phyloP scores from a whole-genome alignment of 2,888 invertebrate species.

The Heliconius ismenius region DNA sequence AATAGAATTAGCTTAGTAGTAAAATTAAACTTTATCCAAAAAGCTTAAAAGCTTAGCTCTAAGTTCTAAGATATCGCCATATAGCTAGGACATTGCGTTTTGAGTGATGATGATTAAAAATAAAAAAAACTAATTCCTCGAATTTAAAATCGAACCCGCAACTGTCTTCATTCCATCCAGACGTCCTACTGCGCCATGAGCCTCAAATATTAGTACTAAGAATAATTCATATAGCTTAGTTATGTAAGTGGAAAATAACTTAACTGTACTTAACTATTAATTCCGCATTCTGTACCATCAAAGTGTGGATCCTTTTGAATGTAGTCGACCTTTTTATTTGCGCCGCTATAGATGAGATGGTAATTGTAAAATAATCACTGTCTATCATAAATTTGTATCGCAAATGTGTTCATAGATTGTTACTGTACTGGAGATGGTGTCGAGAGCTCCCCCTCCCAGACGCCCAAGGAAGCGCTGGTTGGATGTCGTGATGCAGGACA shows the following conservation, averaged over 20 bases:
- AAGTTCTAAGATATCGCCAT: no score
- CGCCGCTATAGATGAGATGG: conserved; percentile 33
- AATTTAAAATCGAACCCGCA: no score
- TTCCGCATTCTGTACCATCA: conserved; percentile 33
- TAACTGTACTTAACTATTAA: conserved; percentile 16
- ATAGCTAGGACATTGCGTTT: no score
- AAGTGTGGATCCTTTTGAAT: conserved; percentile 35
- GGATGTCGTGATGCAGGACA: no score
- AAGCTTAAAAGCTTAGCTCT: no score
- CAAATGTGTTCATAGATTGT: conserved; percentile 16
- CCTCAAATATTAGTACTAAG: not conserved
- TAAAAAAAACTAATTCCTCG: accelerated
- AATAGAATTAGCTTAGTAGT: no score
- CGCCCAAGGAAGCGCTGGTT: no score
- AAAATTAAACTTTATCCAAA: no score
- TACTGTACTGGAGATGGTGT: not conserved
- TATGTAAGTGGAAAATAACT: not conserved
- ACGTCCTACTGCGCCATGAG: not conserved
- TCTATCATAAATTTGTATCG: conserved; percentile 40
- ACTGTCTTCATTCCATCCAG: no score
- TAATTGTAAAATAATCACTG: conserved; percentile 46
- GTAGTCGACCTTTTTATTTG: conserved; percentile 42
- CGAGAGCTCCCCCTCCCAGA: not conserved
- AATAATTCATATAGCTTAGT: not conserved
- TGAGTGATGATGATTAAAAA: no score